Base-by-base conservation (phyloP, 1,140 invertebrate genomes). In the Papilio helenus region DNA sequence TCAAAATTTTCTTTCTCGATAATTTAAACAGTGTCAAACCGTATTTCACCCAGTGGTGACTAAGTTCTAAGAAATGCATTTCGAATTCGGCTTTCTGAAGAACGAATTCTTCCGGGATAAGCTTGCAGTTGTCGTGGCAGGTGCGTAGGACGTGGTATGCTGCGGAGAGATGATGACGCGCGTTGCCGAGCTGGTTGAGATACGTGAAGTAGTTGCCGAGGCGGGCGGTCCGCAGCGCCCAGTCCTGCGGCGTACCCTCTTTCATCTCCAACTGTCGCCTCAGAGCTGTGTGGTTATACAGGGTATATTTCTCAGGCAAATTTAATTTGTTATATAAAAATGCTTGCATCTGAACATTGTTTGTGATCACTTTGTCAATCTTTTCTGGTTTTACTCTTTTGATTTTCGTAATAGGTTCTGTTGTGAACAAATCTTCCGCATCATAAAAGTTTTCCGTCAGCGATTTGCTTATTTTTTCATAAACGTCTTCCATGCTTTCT, bases 41-140 rank as follows among this genome's bases (percentile, higher is more conserved):
- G 88, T 96, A 97, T 86, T 97, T 97, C 1, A 95, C 95, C 96
- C 96, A 97, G 84, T 96, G 96, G 78, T 96, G 94, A 26, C 95
- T 95, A 14, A 97, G 88, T 87, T 97, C 96, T 23, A 96, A 95
- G 83, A 95, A 95, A 79, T 94, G 93, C 82, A 95, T 94, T 72
- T 94, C 90, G 23, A 96, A 91, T 65, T 95, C 94, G 74, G 95
- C 89, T 85, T 94, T 94, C 87, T 95, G 86, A 16, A 87, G 76
- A 42, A 90, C 85, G 79, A 93, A 92, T 79, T 93, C 91, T 82
- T 89, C 89, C 3, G 92, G 91, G 68, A 92, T 88, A 3, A 93
- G 83, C 80, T 94, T 95, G 73, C 92, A 91, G 73, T 93, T 92
- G 51, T 94, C 92, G 82, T 95, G 94, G 76, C 94, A 94, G 12